These are phyloP conservation scores for Labroides dimidiatus DNA, from an alignment of 2,797 vertebrate species.

Conservation along the genomic window DNA sequence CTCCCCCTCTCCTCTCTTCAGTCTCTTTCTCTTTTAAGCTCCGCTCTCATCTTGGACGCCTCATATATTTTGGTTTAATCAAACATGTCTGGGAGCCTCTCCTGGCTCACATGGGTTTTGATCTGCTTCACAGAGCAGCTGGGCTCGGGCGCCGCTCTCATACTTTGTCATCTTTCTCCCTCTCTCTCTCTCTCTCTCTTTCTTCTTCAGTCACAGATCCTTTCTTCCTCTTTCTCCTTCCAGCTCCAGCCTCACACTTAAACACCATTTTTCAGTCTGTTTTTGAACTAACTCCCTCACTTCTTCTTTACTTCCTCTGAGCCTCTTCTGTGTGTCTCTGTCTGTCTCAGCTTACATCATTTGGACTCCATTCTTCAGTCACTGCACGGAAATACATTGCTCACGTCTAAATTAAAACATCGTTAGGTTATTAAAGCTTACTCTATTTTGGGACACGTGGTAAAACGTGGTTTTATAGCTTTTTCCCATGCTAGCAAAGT, in stretches of 20 bases:
- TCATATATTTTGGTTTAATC: constrained; percentile 75
- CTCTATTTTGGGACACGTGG: too few species aligned
- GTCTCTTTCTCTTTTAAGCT: constrained; percentile 32
- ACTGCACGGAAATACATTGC: too few species aligned
- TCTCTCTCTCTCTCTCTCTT: constrained; percentile 20
- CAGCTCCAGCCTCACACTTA: constrained; percentile 23
- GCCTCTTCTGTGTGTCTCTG: not conserved
- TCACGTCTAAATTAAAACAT: too few species aligned
- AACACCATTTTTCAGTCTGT: constrained; percentile 26
- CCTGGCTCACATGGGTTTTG: constrained; percentile 65
- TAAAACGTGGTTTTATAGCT: too few species aligned
- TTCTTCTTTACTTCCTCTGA: constrained; percentile 1
- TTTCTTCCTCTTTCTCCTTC: constrained; percentile 22
- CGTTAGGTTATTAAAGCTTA: too few species aligned
- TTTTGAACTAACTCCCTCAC: constrained; percentile 2
- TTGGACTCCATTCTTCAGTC: too few species aligned
- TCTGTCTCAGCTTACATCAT: not conserved
- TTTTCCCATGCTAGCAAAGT: too few species aligned
- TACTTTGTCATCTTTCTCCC: constrained; percentile 47
- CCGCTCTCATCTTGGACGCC: constrained; percentile 64
- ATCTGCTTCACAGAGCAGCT: constrained; percentile 72
- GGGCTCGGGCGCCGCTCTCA: constrained; percentile 40
- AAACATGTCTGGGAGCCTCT: constrained; percentile 73
- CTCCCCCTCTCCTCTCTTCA: constrained; percentile 5
- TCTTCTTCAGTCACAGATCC: not conserved